A percentile compares a stretch with the other conserved stretches of the same genome.
Evolutionary conservation across 2,888 invertebrate genomes (phyloP).

Genomic region (Drosophila monieri): DNA sequence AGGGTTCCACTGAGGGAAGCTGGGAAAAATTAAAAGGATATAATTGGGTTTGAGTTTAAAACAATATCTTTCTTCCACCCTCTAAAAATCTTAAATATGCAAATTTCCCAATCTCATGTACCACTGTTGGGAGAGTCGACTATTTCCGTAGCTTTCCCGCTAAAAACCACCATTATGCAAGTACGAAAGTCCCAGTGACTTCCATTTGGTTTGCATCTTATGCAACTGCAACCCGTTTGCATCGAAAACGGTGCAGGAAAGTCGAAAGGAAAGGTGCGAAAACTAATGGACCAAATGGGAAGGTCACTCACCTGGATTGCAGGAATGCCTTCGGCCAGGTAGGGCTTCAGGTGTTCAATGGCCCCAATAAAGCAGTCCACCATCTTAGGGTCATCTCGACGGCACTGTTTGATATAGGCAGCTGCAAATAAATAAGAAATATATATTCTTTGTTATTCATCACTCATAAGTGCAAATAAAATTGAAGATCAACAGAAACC

Average conservation of each 20-base stretch:
- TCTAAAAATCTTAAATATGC: not conserved
- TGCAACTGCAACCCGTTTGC: conserved; percentile 60
- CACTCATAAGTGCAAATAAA: conserved; percentile 41
- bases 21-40: conserved; percentile 34
- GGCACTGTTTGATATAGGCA: conserved; percentile 88
- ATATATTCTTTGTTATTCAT: conserved; percentile 6
- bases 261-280: conserved; percentile 4
- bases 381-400: conserved; percentile 86
- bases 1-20: conserved; percentile 88
- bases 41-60: not conserved
- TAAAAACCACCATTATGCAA: conserved; percentile 13
- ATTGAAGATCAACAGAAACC: conserved; percentile 14
- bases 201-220: conserved; percentile 40
- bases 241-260: conserved; percentile 9
- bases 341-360: conserved; percentile 86
- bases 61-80: no score
- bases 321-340: conserved; percentile 86
- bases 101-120: not conserved
- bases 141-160: conserved; percentile 47
- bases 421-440: conserved; percentile 35
- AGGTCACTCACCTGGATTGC: conserved; percentile 85
- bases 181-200: conserved; percentile 54
- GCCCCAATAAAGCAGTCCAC: conserved; percentile 86
- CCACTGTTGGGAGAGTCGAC: conserved; percentile 23
- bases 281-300: conserved; percentile 2